These are phyloP conservation scores for Ichneumon xanthorius DNA, from an alignment of 2,888 invertebrate genomes.

Conservation along the genomic window DNA sequence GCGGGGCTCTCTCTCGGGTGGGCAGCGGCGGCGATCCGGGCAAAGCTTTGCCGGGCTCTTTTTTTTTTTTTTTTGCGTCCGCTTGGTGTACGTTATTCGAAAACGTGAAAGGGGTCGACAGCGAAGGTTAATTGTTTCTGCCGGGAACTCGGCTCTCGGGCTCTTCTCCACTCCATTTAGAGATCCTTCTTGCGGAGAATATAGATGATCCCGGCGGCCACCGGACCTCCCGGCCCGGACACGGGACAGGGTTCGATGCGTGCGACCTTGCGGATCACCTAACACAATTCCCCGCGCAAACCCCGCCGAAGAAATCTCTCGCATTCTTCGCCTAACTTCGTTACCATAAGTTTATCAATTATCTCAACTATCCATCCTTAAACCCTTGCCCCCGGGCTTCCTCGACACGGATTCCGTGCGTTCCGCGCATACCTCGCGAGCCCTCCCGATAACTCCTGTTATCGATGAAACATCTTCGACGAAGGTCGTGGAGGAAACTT, in stretches of 20 bases:
- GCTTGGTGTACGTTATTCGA: constrained; percentile 61
- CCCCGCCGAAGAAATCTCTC: constrained; percentile 8
- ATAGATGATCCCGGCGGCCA: constrained; percentile 5
- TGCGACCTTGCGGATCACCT: constrained; percentile 40
- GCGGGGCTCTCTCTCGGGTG: background rate
- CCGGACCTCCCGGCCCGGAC: background rate
- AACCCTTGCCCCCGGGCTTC: background rate
- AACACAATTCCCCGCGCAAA: background rate
- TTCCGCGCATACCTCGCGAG: constrained; percentile 23
- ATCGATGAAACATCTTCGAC: background rate
- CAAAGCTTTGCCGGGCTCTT: constrained; percentile 66
- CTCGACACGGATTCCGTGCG: constrained; percentile 7
- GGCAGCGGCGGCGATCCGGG: constrained; percentile 33
- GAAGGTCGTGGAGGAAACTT: background rate
- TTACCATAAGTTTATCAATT: constrained; percentile 66
- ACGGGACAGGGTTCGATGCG: constrained; percentile 12
- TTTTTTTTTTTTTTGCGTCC: constrained; percentile 4
- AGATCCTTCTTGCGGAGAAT: constrained; percentile 35
- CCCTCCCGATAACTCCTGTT: background rate
- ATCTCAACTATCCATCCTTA: constrained; percentile 28
- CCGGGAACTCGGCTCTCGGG: constrained; percentile 8
- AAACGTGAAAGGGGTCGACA: constrained; percentile 65
- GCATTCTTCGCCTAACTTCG: constrained; percentile 64
- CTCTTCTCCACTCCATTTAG: constrained; percentile 42
- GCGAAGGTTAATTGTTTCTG: constrained; percentile 70